A percentile compares a stretch with the other conserved stretches of the same genome.
phyloP scores from a whole-genome alignment of 2,888 invertebrate species.

The Andricus quercusramuli region DNA sequence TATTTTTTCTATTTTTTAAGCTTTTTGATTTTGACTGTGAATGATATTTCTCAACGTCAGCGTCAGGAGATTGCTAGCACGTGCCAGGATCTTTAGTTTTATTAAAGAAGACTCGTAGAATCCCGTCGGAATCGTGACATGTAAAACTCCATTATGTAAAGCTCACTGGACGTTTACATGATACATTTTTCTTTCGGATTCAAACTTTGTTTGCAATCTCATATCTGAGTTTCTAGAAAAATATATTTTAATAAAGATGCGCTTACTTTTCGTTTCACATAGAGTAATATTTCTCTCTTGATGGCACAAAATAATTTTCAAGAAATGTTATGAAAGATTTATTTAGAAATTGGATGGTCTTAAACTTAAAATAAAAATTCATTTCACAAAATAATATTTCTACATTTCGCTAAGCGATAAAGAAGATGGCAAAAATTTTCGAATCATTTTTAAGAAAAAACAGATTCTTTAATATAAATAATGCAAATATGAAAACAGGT shows the following conservation, averaged over 20 bases:
- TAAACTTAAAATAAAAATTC: too few relatives aligned
- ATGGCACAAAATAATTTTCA: neutral
- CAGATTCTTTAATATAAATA: conserved; percentile 64
- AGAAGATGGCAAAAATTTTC: neutral
- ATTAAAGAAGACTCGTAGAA: neutral
- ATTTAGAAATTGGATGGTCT: too few relatives aligned
- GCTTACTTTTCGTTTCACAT: neutral
- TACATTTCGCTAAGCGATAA: neutral
- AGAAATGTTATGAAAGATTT: neutral
- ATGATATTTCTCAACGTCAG: neutral
- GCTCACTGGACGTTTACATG: neutral
- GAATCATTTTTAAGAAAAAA: conserved; percentile 44
- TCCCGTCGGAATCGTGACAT: neutral
- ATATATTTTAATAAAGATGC: neutral
- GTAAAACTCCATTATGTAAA: conserved; percentile 11
- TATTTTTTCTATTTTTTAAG: neutral
- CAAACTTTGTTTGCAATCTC: neutral
- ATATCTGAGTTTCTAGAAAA: neutral
- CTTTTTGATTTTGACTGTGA: neutral
- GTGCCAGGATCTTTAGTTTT: neutral
- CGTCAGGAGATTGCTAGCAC: neutral
- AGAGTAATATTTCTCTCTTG: neutral
- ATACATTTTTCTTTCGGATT: conserved; percentile 11
- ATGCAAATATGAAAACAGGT: conserved; percentile 59
- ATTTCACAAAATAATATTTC: too few relatives aligned